Conservation (phyloP, 2,888 invertebrate species). For the Endomychus coccineus region DNA sequence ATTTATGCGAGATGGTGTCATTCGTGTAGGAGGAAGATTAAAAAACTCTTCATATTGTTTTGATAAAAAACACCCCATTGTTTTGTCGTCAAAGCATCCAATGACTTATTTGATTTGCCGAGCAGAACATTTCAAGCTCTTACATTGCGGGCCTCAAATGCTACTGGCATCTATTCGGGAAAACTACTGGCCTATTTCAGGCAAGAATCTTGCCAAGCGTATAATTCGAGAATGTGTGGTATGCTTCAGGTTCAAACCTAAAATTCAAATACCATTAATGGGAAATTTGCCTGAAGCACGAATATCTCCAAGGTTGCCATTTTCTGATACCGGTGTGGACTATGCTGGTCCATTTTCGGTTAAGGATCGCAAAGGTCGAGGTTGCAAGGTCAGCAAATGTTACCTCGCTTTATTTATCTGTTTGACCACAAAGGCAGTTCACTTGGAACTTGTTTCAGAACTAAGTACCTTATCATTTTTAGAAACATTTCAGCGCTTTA, state of each 20-base stretch:
- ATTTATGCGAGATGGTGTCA: too few relatives aligned
- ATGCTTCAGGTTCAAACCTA: slow-evolving; percentile 5
- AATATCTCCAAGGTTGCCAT: not conserved
- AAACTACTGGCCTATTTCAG: not conserved
- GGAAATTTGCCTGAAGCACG: slow-evolving; percentile 2
- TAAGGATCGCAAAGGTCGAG: slow-evolving; percentile 2
- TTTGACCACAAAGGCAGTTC: slow-evolving; percentile 8
- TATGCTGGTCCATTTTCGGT: slow-evolving; percentile 9
- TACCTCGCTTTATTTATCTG: slow-evolving; percentile 9
- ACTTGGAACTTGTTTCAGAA: slow-evolving; percentile 16
- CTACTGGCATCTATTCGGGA: slow-evolving; percentile 1
- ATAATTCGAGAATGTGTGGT: not conserved
- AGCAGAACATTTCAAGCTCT: slow-evolving; percentile 1
- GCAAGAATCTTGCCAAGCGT: not conserved
- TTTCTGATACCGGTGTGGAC: slow-evolving; percentile 3
- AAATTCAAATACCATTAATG: slow-evolving; percentile 2
- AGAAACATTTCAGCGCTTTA: slow-evolving; percentile 17
- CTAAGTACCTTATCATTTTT: slow-evolving; percentile 19
- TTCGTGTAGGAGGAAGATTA: too few relatives aligned
- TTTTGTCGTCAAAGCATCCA: slow-evolving; percentile 2
- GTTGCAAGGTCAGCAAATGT: not conserved
- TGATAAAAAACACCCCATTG: slow-evolving; percentile 3
- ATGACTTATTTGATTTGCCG: not conserved
- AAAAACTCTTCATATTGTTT: too few relatives aligned
- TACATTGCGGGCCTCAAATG: slow-evolving; percentile 3